Base-by-base conservation (phyloP, 2,113 vertebrate genomes). In the Macaca mulatta region DNA sequence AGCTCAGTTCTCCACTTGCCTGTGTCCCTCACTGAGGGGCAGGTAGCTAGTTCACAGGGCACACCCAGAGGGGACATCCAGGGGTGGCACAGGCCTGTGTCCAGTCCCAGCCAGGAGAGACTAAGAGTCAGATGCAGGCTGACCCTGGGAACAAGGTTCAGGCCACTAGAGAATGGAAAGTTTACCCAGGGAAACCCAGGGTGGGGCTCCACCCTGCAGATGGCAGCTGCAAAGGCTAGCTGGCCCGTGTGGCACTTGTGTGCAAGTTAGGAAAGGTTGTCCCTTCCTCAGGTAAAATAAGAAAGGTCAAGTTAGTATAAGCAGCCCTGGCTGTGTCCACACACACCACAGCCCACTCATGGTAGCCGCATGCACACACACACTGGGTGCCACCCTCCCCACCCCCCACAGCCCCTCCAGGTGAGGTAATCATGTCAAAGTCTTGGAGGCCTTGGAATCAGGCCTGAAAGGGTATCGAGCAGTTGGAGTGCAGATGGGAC, bases 231-330 rank as follows among this genome's bases (percentile, higher is more conserved):
- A 52, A 32, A 55, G 74, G 3, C 80, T 45, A 82, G 74, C 25
- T 38, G 32, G 32, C 55, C 32, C 82, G 7, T 4, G 23, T 1
- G 25, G 45, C 16, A 48, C 14, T 70, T 85, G 61, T 8, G 1
- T 27, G 78, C 77, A 83, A 83, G 64, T 79, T 69, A 55, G 40
- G 35, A 55, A 88, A 95, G 64, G 43, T 75, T 43, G 75, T 30
- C 75, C 4, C 70, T 74, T 64, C 25, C 23, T 83, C 27, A 1
- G 50, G 72, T 43, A 89, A 50, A 61, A 70, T 57, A 50, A 64
- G 16, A 74, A 50, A 64, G 22, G 40, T 67, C 27, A 40, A 14
- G 8, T 10, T 52, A 78, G 75, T 40, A 38, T 22, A 50, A 45
- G 61, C 22, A 50, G 32, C 32, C 18, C 55, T 22, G 35, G 16